phyloP scores from a whole-genome alignment of 2,113 vertebrate species.

The Hemibagrus wyckioides region DNA sequence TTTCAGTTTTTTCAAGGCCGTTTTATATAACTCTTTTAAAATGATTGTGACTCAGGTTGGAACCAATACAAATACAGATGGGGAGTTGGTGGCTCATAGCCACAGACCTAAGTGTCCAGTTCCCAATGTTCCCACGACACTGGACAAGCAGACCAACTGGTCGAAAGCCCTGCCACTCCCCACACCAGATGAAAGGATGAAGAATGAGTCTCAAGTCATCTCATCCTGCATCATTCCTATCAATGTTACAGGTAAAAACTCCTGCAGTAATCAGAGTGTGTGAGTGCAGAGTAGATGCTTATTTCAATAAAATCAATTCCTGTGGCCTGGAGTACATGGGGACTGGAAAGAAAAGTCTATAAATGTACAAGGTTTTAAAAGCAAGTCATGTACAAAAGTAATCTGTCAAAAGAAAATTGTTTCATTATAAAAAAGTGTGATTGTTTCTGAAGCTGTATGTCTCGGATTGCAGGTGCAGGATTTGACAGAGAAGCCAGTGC shows the following conservation, averaged over 20 bases:
- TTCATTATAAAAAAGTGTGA: background rate
- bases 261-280: background rate
- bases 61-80: slow-evolving; percentile 82
- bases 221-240: slow-evolving; percentile 98
- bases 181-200: slow-evolving; percentile 90
- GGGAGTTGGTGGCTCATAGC: slow-evolving; percentile 78
- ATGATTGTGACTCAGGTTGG: slow-evolving; percentile 77
- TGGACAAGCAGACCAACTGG: slow-evolving; percentile 97
- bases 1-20: background rate
- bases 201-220: slow-evolving; percentile 88
- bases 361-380: background rate
- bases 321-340: background rate
- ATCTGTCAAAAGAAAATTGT: background rate
- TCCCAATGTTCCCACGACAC: slow-evolving; percentile 84
- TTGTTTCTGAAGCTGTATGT: slow-evolving; percentile 17
- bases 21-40: background rate
- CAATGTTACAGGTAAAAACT: slow-evolving; percentile 90
- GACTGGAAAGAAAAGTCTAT: background rate
- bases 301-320: background rate
- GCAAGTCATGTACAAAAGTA: background rate
- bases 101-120: slow-evolving; percentile 89
- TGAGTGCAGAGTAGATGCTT: background rate
- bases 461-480: slow-evolving; percentile 85
- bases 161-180: slow-evolving; percentile 89
- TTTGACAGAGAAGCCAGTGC: slow-evolving; percentile 99